These are phyloP conservation scores for Chiloscyllium plagiosum DNA, from an alignment of 2,113 vertebrate genomes.

Conservation along the genomic window DNA sequence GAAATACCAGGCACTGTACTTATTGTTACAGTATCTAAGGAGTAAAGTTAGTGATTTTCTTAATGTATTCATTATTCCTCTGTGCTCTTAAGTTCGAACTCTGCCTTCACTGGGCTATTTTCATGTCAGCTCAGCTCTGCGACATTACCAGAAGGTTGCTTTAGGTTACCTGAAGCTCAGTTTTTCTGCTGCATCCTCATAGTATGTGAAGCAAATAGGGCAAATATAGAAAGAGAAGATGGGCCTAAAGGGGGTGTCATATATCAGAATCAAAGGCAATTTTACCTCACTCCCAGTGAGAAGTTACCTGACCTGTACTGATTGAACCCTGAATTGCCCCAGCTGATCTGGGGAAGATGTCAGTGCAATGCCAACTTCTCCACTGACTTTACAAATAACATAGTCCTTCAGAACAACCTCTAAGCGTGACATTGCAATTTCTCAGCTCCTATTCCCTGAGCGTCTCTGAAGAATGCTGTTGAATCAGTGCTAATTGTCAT, in stretches of 20 bases:
- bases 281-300: not conserved
- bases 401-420: conserved; percentile 9
- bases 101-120: too few relatives aligned
- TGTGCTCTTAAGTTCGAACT: too few relatives aligned
- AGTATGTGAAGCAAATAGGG: not conserved
- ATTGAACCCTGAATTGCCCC: not conserved
- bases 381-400: not conserved
- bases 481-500: conserved; percentile 12
- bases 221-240: not conserved
- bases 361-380: not conserved
- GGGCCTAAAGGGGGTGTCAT: too few relatives aligned
- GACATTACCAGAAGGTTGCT: too few relatives aligned
- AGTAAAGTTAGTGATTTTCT: too few relatives aligned
- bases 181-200: not conserved
- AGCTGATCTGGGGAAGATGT: not conserved
- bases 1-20: too few relatives aligned
- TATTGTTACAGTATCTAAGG: too few relatives aligned
- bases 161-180: too few relatives aligned
- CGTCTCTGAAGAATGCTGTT: not conserved
- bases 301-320: not conserved
- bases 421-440: not conserved
- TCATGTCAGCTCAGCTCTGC: too few relatives aligned
- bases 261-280: not conserved
- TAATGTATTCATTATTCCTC: too few relatives aligned
- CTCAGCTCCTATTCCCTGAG: not conserved